Percentiles rank a stretch among this genome's conserved stretches.
phyloP scores from a whole-genome alignment of 1,140 invertebrate genomes.

The Drosophila parvula region DNA sequence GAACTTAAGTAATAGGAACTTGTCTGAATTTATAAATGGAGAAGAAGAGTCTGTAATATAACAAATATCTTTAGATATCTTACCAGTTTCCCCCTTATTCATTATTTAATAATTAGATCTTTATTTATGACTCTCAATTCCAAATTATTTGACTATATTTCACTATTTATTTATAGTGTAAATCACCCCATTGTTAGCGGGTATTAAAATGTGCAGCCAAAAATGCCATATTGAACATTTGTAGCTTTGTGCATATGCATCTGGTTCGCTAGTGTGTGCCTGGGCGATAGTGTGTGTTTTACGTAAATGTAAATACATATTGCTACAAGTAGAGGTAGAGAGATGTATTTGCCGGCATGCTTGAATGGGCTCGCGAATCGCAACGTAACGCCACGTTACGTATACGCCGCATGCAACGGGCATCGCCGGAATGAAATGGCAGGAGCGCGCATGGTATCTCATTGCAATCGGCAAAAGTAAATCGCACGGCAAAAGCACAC shows the following conservation, averaged over 20 bases:
- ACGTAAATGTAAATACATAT: slow-evolving; percentile 46
- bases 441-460: slow-evolving; percentile 46
- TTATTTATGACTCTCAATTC: too few relatives aligned
- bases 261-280: slow-evolving; percentile 1
- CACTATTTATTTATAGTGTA: too few relatives aligned
- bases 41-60: too few relatives aligned
- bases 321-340: slow-evolving; percentile 44
- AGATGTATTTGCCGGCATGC: slow-evolving; percentile 58
- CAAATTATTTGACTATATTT: not conserved
- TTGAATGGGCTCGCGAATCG: slow-evolving; percentile 59
- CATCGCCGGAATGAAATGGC: slow-evolving; percentile 21
- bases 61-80: too few relatives aligned
- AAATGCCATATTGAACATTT: slow-evolving; percentile 48
- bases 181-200: not conserved
- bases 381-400: slow-evolving; percentile 45
- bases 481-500: slow-evolving; percentile 68
- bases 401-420: slow-evolving; percentile 66
- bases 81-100: too few relatives aligned
- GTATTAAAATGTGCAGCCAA: slow-evolving; percentile 57
- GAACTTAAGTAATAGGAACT: too few relatives aligned
- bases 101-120: too few relatives aligned
- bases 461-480: slow-evolving; percentile 74
- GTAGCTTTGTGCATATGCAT: slow-evolving; percentile 26
- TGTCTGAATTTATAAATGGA: too few relatives aligned
- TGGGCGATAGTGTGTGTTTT: slow-evolving; percentile 25